Percentiles rank a stretch among this genome's conserved stretches.
These are phyloP conservation scores for Julus scanicus DNA, from an alignment of 2,888 invertebrate genomes.

Conservation along the genomic window DNA sequence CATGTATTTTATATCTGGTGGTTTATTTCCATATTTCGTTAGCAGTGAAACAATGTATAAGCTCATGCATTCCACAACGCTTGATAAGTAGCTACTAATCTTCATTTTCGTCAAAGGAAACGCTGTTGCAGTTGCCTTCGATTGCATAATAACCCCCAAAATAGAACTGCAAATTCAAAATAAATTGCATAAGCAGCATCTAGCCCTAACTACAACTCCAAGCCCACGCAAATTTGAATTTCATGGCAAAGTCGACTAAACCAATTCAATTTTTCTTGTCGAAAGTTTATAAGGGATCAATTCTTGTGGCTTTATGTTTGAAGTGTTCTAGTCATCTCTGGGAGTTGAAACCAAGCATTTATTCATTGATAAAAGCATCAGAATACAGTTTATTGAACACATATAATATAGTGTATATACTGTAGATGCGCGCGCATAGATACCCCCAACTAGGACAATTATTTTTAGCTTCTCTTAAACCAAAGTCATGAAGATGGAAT, in stretches of 20 bases:
- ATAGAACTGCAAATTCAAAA: neutral
- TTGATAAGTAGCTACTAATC: neutral
- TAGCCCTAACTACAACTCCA: neutral
- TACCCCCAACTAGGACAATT: conserved; percentile 48
- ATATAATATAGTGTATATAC: neutral
- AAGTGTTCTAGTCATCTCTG: neutral
- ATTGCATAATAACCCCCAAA: neutral
- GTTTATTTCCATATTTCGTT: too few relatives aligned
- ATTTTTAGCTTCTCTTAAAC: conserved; percentile 50
- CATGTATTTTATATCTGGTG: too few relatives aligned
- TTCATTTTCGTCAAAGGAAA: neutral
- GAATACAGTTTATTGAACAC: neutral
- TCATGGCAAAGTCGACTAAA: neutral
- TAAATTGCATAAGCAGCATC: neutral
- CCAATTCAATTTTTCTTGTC: neutral
- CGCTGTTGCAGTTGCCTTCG: neutral
- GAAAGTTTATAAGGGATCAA: neutral
- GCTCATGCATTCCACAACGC: too few relatives aligned
- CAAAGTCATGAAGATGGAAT: conserved; percentile 48
- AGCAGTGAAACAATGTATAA: too few relatives aligned
- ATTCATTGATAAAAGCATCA: neutral
- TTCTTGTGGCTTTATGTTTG: neutral
- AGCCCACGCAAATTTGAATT: neutral
- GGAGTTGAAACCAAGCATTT: neutral
- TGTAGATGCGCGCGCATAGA: neutral